phyloP scores from a whole-genome alignment of 1,140 invertebrate genomes.

The Drosophila truncata region DNA sequence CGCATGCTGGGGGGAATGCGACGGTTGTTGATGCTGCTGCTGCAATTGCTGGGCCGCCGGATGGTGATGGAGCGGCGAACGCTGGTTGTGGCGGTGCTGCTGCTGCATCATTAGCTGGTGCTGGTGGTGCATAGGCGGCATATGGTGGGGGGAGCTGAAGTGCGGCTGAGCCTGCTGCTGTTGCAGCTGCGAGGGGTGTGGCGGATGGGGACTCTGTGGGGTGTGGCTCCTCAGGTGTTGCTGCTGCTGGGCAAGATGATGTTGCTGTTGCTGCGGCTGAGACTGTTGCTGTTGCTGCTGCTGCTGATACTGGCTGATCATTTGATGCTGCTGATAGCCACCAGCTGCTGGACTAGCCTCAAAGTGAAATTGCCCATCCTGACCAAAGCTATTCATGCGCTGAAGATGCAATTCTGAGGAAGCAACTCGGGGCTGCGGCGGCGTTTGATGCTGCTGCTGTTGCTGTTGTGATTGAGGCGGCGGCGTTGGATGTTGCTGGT shows the following conservation, averaged over 20 bases:
- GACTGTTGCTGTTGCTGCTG: slow-evolving; percentile 51
- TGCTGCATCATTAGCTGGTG: slow-evolving; percentile 74
- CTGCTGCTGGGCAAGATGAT: slow-evolving; percentile 59
- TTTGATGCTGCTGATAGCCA: slow-evolving; percentile 76
- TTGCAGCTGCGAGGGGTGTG: slow-evolving; percentile 64
- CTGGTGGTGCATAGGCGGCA: slow-evolving; percentile 78
- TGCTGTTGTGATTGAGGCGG: slow-evolving; percentile 58
- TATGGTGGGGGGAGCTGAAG: slow-evolving; percentile 76
- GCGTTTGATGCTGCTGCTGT: slow-evolving; percentile 45
- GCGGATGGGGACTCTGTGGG: slow-evolving; percentile 76
- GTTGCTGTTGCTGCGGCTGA: slow-evolving; percentile 64
- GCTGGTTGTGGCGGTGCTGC: slow-evolving; percentile 73
- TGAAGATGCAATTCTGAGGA: slow-evolving; percentile 65
- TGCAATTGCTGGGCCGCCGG: slow-evolving; percentile 57
- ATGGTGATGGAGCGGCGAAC: slow-evolving; percentile 68
- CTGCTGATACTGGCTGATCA: slow-evolving; percentile 77
- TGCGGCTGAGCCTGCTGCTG: slow-evolving; percentile 69
- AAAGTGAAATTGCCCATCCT: slow-evolving; percentile 80
- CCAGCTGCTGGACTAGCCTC: slow-evolving; percentile 60
- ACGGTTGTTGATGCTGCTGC: slow-evolving; percentile 69
- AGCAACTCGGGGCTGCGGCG: slow-evolving; percentile 53
- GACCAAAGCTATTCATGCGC: slow-evolving; percentile 78
- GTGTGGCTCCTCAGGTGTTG: slow-evolving; percentile 78
- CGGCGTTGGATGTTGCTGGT: slow-evolving; percentile 73
- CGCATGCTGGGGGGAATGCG: slow-evolving; percentile 67